Base-by-base conservation (phyloP, 2,888 invertebrate species). In the Dryococelus australis region DNA sequence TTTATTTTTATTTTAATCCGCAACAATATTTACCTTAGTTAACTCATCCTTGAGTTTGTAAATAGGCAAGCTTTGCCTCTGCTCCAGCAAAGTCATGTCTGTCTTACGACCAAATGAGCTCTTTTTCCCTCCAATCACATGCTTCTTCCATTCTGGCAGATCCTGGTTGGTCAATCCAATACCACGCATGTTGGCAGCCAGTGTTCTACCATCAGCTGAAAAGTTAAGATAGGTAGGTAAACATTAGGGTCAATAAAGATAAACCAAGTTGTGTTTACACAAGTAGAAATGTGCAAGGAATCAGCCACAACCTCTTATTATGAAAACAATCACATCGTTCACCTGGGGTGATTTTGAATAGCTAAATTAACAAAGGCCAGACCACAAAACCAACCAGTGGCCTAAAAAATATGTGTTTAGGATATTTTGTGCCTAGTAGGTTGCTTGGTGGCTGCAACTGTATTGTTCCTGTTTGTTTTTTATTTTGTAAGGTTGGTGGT, bases 61-160 rank as follows among this genome's bases (percentile, higher is more conserved):
- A 90, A 99, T 99, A 9, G 99, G 99, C 90, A 99, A 93, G 28
- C 97, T 97, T 92, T 99, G 98, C 28, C 99, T 94, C 92, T 99
- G 99, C 91, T 99, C 99, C 79, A 99, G 92, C 35, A 35, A 95
- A 0, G 97, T 97, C 91, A 99, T 93, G 90, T 98, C 98, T 0
- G 99, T 99, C 92, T 99, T 99, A 92, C 97, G 99, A 80, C 99
- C 99, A 91, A 99, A 99, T 0, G 99, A 99, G 0, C 98, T 98
- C 92, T 99, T 99, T 92, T 99, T 98, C 0, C 99, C 99, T 2
- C 99, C 99, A 88, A 98, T 98, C 0, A 99, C 98, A 91, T 99
- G 98, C 91, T 98, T 99, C 92, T 99, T 99, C 99, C 99, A 99
- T 92, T 99, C 99, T 0, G 99, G 99, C 89, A 99, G 94, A 91